Percentiles rank a stretch among this genome's conserved stretches.
phyloP scores from a whole-genome alignment of 1,140 invertebrate species.

The Odontomachus brunneus region DNA sequence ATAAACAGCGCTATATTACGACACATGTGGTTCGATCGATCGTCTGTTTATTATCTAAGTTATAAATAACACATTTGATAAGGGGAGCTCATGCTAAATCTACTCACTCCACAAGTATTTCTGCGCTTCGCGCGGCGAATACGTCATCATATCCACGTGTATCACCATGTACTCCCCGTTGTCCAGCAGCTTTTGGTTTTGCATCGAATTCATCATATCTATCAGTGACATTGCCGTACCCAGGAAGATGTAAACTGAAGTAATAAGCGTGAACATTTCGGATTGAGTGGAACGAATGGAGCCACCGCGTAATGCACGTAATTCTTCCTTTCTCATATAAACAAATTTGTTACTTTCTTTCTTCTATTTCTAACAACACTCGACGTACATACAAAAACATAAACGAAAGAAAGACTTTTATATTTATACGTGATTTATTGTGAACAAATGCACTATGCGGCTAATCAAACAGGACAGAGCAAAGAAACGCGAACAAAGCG shows the following conservation, averaged over 20 bases:
- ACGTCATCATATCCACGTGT: constrained; percentile 96
- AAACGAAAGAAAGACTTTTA: no score
- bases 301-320: not conserved
- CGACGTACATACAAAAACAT: no score
- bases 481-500: not conserved
- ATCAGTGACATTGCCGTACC: constrained; percentile 92
- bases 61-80: constrained; percentile 15
- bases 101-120: constrained; percentile 96
- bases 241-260: constrained; percentile 95
- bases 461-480: not conserved
- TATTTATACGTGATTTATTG: not conserved
- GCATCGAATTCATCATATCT: constrained; percentile 96
- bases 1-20: constrained; percentile 1
- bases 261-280: constrained; percentile 8
- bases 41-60: not conserved
- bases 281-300: not conserved
- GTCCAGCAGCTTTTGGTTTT: constrained; percentile 93
- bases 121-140: constrained; percentile 90
- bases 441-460: not conserved
- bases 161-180: constrained; percentile 98
- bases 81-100: constrained; percentile 17
- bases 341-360: not conserved
- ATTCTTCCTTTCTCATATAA: not conserved
- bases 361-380: no score
- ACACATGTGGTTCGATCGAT: constrained; percentile 20